Base-by-base conservation (phyloP, 2,888 invertebrate genomes). In the Dolomedes plantarius region DNA sequence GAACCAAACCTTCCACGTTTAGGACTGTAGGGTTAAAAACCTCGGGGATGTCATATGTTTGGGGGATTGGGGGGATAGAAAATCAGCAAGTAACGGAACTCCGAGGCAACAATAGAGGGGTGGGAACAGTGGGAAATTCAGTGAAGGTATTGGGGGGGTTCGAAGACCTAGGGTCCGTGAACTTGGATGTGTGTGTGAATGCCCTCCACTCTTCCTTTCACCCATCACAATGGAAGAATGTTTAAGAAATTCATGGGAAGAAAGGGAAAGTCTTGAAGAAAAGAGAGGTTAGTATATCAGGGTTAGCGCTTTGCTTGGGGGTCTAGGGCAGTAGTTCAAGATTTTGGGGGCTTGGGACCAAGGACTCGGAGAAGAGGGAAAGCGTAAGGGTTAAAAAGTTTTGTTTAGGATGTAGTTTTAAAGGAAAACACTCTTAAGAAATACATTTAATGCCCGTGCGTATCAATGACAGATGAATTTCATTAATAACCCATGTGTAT, bases 101-200 rank as follows among this genome's bases (percentile, higher is more conserved):
- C 71, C 32, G 73, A 50, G 71, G 56, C 27, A 77, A 85, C 50
- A 77, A 77, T 71, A 77, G 73, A 74, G 76, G 76, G 64, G 69
- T 75, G 68, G 76, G 64, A 83, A 83, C 11, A 83, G 76, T 83
- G 82, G 82, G 82, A 83, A 83, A 71, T 76, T 72, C 75, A 82
- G 81, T 83, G 82, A 76, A 71, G 82, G 82, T 83, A 83, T 83
- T 83, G 56, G 67, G 72, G n/a, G n/a, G n/a, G 75, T 71, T 81
- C 75, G 74, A 31, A 36, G 39, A 74, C 81, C 81, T 36, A 28
- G 74, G 76, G 82, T 83, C 19, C 62, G 76, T 83, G 82, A 83
- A 76, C 82, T 29, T 71, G 23, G 39, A 74, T 23, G 41, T 9
- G 9, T 46, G 41, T 56, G 75, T 69, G 69, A 81, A 71, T 82